Base-by-base conservation (phyloP, 2,113 vertebrate species). In the Hypocryptadius cinnamomeus region DNA sequence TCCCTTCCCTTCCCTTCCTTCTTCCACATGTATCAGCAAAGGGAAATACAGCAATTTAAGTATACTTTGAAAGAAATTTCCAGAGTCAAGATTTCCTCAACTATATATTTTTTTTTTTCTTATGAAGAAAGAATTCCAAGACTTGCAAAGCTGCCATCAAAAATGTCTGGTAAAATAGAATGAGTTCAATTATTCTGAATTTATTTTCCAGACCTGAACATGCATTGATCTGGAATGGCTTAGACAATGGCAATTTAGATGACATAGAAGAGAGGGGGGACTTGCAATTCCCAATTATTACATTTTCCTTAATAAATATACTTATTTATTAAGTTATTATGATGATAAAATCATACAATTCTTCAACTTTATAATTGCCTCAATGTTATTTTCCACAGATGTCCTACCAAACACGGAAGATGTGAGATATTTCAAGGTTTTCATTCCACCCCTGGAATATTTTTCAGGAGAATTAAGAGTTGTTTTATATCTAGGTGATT, bases 251-350 rank as follows among this genome's bases (percentile, higher is more conserved):
- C 27, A 8, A 33, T 68, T 79, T 63, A 50, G 23, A 63, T 47
- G 3, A 73, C 12, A 59, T 5, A 42, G 25, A 3, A 5, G 39
- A 72, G 6, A 59, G 9, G 3, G 3, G 6, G 2, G 3, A 50
- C 17, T 82, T 28, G 21, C 9, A 65, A 69, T 72, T 79, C 27
- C 47, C 6, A 83, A 22, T 53, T 48, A 64, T 50, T 78, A 5
- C 3, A 35, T 86, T 83, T 83, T 76, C 20, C 11, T 53, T 76
- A 54, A 22, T 14, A 80, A 87, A 65, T 56, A 44, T 39, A 9
- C 12, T 35, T 79, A n/a, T n/a, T n/a, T n/a, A n/a, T n/a, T n/a
- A n/a, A n/a, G 4, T 60, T 54, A 10, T 68, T 71, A 20, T 42
- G 28, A 57, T 23, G 7, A 61, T 35, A 81, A 84, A 93, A 74